Percentiles rank a stretch among this genome's conserved stretches.
These are phyloP conservation scores for Aphrophora alni DNA, from an alignment of 2,888 invertebrate genomes.

Conservation along the genomic window DNA sequence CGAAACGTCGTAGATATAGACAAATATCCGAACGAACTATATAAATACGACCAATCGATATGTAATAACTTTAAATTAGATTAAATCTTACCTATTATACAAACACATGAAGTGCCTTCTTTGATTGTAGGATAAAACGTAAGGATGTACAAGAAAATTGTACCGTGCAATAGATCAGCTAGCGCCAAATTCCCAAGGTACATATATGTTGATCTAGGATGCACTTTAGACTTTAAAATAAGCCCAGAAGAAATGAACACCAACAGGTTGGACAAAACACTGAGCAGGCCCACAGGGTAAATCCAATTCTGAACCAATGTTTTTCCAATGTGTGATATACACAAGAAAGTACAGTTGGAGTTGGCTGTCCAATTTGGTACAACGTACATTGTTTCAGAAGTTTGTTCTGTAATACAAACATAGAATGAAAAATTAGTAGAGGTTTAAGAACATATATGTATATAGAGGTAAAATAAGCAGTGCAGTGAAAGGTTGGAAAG, in stretches of 20 bases:
- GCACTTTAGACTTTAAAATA: neutral
- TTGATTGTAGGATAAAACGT: neutral
- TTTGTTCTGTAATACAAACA: too few relatives aligned
- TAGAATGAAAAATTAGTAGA: too few relatives aligned
- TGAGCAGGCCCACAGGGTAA: neutral
- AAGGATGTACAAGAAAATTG: neutral
- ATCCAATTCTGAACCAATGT: neutral
- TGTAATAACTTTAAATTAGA: too few relatives aligned
- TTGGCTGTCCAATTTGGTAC: neutral
- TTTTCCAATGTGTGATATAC: neutral
- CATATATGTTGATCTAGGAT: neutral
- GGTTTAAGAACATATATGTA: too few relatives aligned
- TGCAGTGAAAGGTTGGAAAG: too few relatives aligned
- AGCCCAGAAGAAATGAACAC: neutral
- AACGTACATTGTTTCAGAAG: neutral
- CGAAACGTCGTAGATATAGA: too few relatives aligned
- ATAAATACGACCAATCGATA: too few relatives aligned
- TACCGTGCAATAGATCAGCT: neutral
- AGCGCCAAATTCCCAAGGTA: neutral
- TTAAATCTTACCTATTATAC: neutral
- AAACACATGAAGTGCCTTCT: neutral
- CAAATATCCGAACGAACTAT: too few relatives aligned
- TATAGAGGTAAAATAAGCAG: too few relatives aligned
- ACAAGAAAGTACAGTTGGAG: neutral
- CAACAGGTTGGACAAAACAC: neutral